Conservation (phyloP, 2,797 vertebrate species). For the Lithobates pipiens region DNA sequence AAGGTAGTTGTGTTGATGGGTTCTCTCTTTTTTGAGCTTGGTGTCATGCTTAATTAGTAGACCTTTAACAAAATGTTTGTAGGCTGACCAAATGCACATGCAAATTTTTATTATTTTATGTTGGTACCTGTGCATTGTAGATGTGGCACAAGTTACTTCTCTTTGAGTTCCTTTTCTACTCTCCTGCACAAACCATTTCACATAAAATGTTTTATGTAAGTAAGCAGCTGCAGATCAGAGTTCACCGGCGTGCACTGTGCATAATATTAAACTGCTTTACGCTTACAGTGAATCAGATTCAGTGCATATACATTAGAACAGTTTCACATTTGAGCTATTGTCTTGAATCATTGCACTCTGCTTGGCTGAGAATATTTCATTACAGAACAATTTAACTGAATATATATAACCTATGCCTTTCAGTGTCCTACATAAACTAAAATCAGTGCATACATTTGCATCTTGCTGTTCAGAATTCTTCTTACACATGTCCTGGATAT, state of each 20-base stretch:
- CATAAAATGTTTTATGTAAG: constrained; percentile 60
- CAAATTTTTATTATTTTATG: constrained; percentile 39
- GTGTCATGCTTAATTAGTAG: too few species aligned
- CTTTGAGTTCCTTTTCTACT: constrained; percentile 40
- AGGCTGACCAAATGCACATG: constrained; percentile 1
- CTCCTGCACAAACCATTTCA: constrained; percentile 44
- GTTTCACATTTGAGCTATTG: constrained; percentile 59
- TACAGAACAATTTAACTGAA: constrained; percentile 60
- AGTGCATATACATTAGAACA: constrained; percentile 55
- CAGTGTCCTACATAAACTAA: constrained; percentile 54
- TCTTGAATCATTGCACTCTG: constrained; percentile 61
- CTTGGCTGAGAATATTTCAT: constrained; percentile 61
- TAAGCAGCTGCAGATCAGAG: constrained; percentile 59
- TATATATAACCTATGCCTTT: constrained; percentile 60
- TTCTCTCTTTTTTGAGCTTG: too few species aligned
- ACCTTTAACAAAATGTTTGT: neutral
- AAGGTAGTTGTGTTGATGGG: too few species aligned
- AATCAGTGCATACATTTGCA: constrained; percentile 48
- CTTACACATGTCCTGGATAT: neutral
- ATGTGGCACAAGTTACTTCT: constrained; percentile 30
- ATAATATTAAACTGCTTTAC: constrained; percentile 54
- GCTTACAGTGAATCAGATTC: constrained; percentile 57
- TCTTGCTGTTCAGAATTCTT: constrained; percentile 25
- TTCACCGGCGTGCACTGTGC: constrained; percentile 58
- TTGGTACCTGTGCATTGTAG: constrained; percentile 26